phyloP scores from a whole-genome alignment of 1,140 invertebrate species.

The Lordiphosa stackelbergi region DNA sequence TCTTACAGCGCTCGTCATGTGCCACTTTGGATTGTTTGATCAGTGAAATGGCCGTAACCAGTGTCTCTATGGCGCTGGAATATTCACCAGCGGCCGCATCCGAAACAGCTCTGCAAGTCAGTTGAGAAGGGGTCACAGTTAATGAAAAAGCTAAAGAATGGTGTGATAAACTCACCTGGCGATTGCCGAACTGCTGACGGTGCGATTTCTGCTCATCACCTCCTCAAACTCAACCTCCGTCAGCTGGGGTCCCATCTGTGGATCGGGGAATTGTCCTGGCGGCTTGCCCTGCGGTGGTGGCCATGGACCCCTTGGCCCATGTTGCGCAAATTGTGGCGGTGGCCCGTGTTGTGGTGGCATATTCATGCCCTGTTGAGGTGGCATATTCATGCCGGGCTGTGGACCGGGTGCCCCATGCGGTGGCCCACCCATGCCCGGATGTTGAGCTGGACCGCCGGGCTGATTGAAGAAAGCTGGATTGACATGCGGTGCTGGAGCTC shows the following conservation, averaged over 20 bases:
- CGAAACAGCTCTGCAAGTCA: slow-evolving; percentile 87
- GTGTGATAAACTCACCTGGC: slow-evolving; percentile 77
- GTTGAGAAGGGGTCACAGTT: neutral
- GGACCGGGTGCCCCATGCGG: slow-evolving; percentile 82
- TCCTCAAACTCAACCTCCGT: slow-evolving; percentile 98
- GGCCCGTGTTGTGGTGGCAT: slow-evolving; percentile 80
- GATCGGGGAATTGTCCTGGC: slow-evolving; percentile 78
- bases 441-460: slow-evolving; percentile 81
- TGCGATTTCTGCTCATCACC: slow-evolving; percentile 97
- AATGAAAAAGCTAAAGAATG: neutral
- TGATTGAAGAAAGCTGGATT: slow-evolving; percentile 97
- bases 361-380: slow-evolving; percentile 79
- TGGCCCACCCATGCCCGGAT: slow-evolving; percentile 79
- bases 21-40: slow-evolving; percentile 99
- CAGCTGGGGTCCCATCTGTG: slow-evolving; percentile 82
- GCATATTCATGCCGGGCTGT: slow-evolving; percentile 78
- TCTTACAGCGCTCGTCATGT: slow-evolving; percentile 98
- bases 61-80: slow-evolving; percentile 97
- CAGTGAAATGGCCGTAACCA: slow-evolving; percentile 98
- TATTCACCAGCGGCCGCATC: slow-evolving; percentile 98
- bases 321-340: slow-evolving; percentile 81
- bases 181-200: slow-evolving; percentile 97
- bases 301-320: slow-evolving; percentile 75
- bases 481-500: slow-evolving; percentile 93
- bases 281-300: slow-evolving; percentile 77